Evolutionary conservation across 2,113 vertebrate genomes (phyloP).

Genomic region (Apaloderma vittatum): DNA sequence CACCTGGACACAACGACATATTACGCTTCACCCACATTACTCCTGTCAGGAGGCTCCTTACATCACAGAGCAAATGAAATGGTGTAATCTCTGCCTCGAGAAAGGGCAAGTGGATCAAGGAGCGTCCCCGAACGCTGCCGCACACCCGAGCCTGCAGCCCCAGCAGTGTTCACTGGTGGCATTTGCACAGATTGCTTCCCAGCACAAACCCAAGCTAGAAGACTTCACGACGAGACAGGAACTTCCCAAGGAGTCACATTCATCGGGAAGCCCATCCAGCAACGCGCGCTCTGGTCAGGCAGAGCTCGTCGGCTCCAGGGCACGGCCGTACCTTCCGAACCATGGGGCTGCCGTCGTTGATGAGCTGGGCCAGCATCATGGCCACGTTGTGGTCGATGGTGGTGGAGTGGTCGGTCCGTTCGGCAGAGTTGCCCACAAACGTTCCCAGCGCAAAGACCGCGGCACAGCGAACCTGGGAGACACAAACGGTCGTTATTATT

Average conservation of each 20-base stretch:
- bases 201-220: not conserved
- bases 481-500: no score
- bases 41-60: not conserved
- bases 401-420: conserved; percentile 96
- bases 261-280: not conserved
- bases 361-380: conserved; percentile 98
- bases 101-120: not conserved
- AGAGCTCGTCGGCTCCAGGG: not conserved
- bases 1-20: not conserved
- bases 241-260: not conserved
- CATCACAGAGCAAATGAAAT: not conserved
- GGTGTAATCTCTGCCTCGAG: rapidly evolving
- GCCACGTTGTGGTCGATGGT: conserved; percentile 99
- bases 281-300: rapidly evolving
- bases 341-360: conserved; percentile 95
- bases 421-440: conserved; percentile 94
- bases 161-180: not conserved
- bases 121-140: not conserved
- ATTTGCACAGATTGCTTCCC: not conserved
- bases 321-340: conserved; percentile 88
- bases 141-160: not conserved
- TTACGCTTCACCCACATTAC: not conserved
- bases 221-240: not conserved
- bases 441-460: conserved; percentile 96
- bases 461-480: conserved; percentile 90